phyloP scores from a whole-genome alignment of 2,888 invertebrate species.

The Ctena decussata region DNA sequence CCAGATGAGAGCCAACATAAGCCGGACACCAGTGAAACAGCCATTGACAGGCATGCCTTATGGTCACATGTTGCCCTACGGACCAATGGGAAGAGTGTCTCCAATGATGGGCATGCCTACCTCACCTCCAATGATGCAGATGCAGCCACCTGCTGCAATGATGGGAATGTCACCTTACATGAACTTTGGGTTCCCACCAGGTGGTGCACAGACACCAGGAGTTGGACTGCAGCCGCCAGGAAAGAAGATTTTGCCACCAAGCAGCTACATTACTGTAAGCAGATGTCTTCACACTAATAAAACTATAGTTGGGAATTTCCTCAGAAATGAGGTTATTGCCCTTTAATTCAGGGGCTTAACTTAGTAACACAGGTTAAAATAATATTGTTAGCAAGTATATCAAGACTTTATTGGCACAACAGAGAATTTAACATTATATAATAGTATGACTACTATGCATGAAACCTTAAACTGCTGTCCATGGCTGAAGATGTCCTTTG shows the following conservation, averaged over 20 bases:
- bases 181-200: constrained; percentile 13
- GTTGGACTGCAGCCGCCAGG: background rate
- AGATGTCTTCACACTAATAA: no score
- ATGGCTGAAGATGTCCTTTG: no score
- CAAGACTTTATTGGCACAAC: no score
- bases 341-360: no score
- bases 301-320: no score
- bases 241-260: background rate
- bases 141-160: constrained; percentile 24
- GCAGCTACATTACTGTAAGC: background rate
- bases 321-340: no score
- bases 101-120: constrained; percentile 30
- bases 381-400: no score
- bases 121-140: constrained; percentile 45
- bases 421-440: no score
- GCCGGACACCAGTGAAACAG: constrained; percentile 37
- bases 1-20: constrained; percentile 10
- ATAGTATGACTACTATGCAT: no score
- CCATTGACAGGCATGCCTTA: constrained; percentile 34
- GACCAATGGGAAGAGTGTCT: constrained; percentile 48
- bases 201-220: background rate
- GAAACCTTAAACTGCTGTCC: no score
- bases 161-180: constrained; percentile 50
- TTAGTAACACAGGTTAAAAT: no score
- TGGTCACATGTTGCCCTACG: constrained; percentile 57